Evolutionary conservation across 2,113 vertebrate species (phyloP).

Genomic region (Pao palembangensis): DNA sequence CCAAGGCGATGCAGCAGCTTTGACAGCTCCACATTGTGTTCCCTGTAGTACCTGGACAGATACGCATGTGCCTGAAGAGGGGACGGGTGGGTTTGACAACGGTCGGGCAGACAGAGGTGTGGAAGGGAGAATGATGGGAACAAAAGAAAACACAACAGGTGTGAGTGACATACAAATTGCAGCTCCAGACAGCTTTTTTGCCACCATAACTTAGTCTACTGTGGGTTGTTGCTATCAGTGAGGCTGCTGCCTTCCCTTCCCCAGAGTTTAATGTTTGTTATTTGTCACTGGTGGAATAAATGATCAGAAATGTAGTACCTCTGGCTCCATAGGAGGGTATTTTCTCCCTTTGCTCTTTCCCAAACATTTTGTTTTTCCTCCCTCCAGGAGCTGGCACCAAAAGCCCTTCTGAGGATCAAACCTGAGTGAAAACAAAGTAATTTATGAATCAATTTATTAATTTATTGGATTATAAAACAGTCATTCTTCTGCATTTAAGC

Average conservation of each 20-base stretch:
- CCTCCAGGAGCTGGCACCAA: slow-evolving; percentile 95
- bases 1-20: slow-evolving; percentile 92
- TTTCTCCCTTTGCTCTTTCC: slow-evolving; percentile 95
- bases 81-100: neutral
- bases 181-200: no score
- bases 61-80: slow-evolving; percentile 83
- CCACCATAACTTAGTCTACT: neutral
- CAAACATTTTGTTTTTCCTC: slow-evolving; percentile 94
- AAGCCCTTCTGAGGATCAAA: slow-evolving; percentile 97
- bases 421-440: slow-evolving; percentile 65
- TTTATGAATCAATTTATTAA: neutral
- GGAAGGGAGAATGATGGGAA: neutral
- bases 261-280: no score
- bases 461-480: neutral
- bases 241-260: neutral
- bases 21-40: slow-evolving; percentile 94
- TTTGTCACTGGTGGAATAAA: neutral
- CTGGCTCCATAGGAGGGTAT: slow-evolving; percentile 89
- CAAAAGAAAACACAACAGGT: neutral
- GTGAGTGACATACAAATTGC: neutral
- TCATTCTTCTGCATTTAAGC: neutral
- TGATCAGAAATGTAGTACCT: slow-evolving; percentile 69
- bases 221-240: neutral
- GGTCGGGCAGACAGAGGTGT: neutral
- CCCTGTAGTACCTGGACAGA: slow-evolving; percentile 92